Percentiles rank a stretch among this genome's conserved stretches.
Evolutionary conservation across 2,113 vertebrate species (phyloP).

Genomic region (Solea solea): DNA sequence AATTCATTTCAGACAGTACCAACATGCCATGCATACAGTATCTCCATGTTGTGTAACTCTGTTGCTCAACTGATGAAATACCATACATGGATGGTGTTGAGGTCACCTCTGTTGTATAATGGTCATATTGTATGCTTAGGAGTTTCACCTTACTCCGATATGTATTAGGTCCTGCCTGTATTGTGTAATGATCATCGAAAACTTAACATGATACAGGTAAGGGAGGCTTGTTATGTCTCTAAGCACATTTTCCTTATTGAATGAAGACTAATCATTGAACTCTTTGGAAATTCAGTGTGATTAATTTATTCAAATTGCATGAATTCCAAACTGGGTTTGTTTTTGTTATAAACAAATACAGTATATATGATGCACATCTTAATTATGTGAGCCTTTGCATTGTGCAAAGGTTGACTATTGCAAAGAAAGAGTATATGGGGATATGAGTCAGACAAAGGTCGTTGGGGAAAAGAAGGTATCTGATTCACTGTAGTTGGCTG

Average conservation of each 20-base stretch:
- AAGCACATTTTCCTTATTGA: constrained; percentile 40
- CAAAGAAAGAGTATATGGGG: constrained; percentile 40
- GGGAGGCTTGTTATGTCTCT: constrained; percentile 30
- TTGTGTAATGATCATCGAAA: constrained; percentile 60
- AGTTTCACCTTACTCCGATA: constrained; percentile 80
- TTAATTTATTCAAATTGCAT: constrained; percentile 76
- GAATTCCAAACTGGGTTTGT: constrained; percentile 75
- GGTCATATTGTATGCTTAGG: constrained; percentile 21
- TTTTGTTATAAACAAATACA: constrained; percentile 17
- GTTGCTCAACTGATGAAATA: constrained; percentile 27
- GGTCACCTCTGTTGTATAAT: constrained; percentile 7
- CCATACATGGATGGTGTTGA: constrained; percentile 9
- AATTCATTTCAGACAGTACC: constrained; percentile 27
- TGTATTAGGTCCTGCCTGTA: constrained; percentile 71
- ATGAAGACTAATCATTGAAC: constrained; percentile 68
- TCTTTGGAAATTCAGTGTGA: constrained; percentile 81
- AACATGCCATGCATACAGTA: constrained; percentile 48
- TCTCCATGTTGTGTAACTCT: constrained; percentile 42
- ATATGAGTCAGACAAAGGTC: constrained; percentile 58
- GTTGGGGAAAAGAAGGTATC: constrained; percentile 51
- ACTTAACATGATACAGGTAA: constrained; percentile 62
- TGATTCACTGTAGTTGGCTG: constrained; percentile 50
- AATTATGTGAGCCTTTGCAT: constrained; percentile 47
- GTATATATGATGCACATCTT: constrained; percentile 51
- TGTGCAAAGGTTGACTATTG: constrained; percentile 33